phyloP scores from a whole-genome alignment of 2,113 vertebrate species.

The Anoplopoma fimbria region DNA sequence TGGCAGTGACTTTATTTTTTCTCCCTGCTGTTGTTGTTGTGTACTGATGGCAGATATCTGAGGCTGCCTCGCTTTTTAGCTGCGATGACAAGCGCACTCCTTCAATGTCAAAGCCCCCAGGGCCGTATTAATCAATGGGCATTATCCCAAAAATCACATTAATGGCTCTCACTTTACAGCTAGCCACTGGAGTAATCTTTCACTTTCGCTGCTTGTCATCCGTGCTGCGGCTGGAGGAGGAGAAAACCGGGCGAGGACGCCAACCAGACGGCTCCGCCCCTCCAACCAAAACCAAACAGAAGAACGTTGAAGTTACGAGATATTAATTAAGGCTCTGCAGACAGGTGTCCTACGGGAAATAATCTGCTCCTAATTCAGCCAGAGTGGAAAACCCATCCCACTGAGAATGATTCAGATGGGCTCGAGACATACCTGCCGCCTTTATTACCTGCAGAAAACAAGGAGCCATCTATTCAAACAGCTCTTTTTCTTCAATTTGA shows the following conservation, averaged over 20 bases:
- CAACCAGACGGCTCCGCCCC: conserved; percentile 32
- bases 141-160: conserved; percentile 74
- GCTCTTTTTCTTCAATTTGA: neutral
- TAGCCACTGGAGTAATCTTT: conserved; percentile 63
- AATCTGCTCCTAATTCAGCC: conserved; percentile 36
- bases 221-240: conserved; percentile 29
- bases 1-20: conserved; percentile 20
- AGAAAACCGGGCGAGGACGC: neutral
- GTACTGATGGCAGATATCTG: conserved; percentile 60
- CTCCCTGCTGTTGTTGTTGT: conserved; percentile 14
- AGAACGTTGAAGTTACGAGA: conserved; percentile 32
- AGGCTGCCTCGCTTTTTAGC: conserved; percentile 49
- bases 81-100: conserved; percentile 58
- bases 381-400: conserved; percentile 26
- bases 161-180: conserved; percentile 66
- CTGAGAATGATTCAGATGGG: conserved; percentile 18
- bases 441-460: conserved; percentile 1
- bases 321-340: conserved; percentile 61
- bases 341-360: conserved; percentile 15
- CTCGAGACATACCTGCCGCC: conserved; percentile 16
- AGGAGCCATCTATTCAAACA: too few relatives aligned
- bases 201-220: conserved; percentile 50
- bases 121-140: conserved; percentile 66
- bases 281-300: conserved; percentile 33
- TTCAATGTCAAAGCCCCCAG: conserved; percentile 66